A percentile compares a stretch with the other conserved stretches of the same genome.
These are phyloP conservation scores for Oscheius myriophilus DNA, from an alignment of 2,888 invertebrate species.

Conservation along the genomic window DNA sequence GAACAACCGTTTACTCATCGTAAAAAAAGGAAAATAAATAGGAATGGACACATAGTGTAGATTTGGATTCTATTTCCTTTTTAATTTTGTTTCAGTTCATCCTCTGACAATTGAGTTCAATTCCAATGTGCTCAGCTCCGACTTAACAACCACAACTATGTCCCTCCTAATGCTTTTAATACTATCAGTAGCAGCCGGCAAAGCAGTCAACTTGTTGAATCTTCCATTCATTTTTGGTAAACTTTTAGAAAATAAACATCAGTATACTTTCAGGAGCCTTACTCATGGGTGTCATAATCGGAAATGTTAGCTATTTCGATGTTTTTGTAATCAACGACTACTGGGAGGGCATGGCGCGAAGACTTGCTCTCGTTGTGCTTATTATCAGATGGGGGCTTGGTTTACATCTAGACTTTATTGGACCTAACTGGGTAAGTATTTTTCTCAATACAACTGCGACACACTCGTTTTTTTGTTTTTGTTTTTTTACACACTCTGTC, in stretches of 20 bases:
- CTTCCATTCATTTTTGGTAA: slow-evolving; percentile 19
- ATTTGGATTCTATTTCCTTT: too few relatives aligned
- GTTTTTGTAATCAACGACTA: slow-evolving; percentile 39
- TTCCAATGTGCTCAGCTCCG: background rate
- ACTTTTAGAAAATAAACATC: background rate
- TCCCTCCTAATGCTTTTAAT: slow-evolving; percentile 2
- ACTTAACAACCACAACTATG: background rate
- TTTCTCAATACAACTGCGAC: background rate
- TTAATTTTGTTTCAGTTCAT: too few relatives aligned
- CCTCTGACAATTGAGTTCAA: too few relatives aligned
- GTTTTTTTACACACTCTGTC: background rate
- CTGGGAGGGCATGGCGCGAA: slow-evolving; percentile 43
- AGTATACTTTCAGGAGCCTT: slow-evolving; percentile 39
- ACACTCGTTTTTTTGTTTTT: too few relatives aligned
- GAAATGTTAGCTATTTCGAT: slow-evolving; percentile 38
- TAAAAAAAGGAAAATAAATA: too few relatives aligned
- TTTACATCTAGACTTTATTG: slow-evolving; percentile 38
- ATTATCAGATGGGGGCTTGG: slow-evolving; percentile 48
- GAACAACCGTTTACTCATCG: too few relatives aligned
- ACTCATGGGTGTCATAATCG: slow-evolving; percentile 42
- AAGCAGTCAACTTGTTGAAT: slow-evolving; percentile 6
- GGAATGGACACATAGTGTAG: too few relatives aligned
- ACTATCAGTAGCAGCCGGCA: background rate
- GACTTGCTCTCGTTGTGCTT: slow-evolving; percentile 40
- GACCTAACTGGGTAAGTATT: slow-evolving; percentile 35